phyloP scores from a whole-genome alignment of 2,888 invertebrate species.

The Agrypnus murinus region DNA sequence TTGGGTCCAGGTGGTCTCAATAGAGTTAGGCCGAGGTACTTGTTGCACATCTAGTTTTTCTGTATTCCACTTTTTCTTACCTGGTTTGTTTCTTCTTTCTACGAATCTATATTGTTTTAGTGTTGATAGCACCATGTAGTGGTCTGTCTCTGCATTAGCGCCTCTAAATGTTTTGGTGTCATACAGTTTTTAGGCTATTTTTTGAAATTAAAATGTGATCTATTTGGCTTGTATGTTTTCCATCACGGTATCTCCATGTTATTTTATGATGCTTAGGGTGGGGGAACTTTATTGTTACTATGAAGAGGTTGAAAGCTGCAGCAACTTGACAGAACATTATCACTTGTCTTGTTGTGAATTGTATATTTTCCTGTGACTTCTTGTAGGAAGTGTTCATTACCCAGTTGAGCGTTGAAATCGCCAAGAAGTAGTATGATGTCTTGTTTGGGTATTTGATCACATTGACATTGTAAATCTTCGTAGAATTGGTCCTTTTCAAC shows the following conservation, averaged over 20 bases:
- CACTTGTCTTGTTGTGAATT: background rate
- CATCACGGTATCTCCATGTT: background rate
- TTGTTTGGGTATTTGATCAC: too few species aligned
- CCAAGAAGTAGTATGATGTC: background rate
- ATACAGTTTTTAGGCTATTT: background rate
- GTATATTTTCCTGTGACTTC: background rate
- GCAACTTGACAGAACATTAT: background rate
- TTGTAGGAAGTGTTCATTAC: background rate
- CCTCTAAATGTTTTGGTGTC: background rate
- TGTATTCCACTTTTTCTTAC: constrained; percentile 2
- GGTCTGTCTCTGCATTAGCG: too few species aligned
- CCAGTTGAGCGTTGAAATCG: background rate
- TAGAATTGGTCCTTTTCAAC: constrained; percentile 1
- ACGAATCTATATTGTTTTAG: background rate
- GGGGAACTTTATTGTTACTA: background rate
- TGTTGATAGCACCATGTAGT: too few species aligned
- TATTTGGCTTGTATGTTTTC: constrained; percentile 1
- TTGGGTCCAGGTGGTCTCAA: background rate
- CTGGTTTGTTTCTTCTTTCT: too few species aligned
- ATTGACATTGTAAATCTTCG: background rate
- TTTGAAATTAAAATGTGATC: constrained; percentile 1
- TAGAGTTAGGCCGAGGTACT: background rate
- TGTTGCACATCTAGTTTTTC: background rate
- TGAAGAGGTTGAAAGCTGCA: constrained; percentile 1
- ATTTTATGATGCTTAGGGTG: background rate